Percentiles rank a stretch among this genome's conserved stretches.
Conservation (phyloP, 1,140 invertebrate genomes). For the Daktulosphaira vitifoliae region DNA sequence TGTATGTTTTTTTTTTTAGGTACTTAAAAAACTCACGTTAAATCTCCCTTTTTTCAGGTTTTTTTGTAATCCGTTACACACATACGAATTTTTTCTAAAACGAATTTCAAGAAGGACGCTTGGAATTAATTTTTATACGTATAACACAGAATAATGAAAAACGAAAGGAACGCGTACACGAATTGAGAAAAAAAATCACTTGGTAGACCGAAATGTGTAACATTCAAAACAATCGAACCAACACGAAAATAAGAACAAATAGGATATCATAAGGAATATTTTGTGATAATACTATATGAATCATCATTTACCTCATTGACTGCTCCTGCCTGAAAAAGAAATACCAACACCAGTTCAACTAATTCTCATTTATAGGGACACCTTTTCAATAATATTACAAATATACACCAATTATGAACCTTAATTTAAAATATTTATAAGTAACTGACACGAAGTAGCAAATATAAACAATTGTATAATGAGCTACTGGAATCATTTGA, state of each 20-base stretch:
- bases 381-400: not conserved
- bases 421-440: too few species aligned
- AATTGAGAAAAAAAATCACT: too few species aligned
- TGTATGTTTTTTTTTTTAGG: constrained; percentile 19
- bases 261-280: constrained; percentile 9
- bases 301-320: constrained; percentile 55
- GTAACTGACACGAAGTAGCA: too few species aligned
- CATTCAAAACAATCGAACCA: too few species aligned
- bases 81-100: constrained; percentile 27
- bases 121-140: constrained; percentile 17
- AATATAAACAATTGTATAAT: too few species aligned
- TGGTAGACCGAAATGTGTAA: too few species aligned
- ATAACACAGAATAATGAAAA: constrained; percentile 4
- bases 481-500: too few species aligned
- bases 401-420: too few species aligned
- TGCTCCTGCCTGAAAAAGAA: constrained; percentile 57
- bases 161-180: constrained; percentile 6
- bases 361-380: constrained; percentile 27
- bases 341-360: constrained; percentile 39
- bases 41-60: constrained; percentile 21
- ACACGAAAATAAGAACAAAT: too few species aligned
- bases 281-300: constrained; percentile 32
- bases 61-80: constrained; percentile 31
- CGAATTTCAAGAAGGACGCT: constrained; percentile 24
- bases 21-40: constrained; percentile 27